Base-by-base conservation (phyloP, 2,113 vertebrate genomes). In the Elephantulus edwardii region DNA sequence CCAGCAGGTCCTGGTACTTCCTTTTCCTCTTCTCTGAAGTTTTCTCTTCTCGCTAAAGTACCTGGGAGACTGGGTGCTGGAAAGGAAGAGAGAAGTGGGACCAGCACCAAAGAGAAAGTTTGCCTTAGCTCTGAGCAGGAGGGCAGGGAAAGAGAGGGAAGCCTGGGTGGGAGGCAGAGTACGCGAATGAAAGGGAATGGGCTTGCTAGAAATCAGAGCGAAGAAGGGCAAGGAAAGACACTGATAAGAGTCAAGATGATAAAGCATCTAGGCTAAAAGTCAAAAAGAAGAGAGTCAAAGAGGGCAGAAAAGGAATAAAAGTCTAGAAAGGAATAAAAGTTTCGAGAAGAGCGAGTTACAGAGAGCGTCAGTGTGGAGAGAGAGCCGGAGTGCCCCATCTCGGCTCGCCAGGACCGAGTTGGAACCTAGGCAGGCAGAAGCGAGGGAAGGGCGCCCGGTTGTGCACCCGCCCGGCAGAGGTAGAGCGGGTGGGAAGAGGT, bases 1-100 rank as follows among this genome's bases (percentile, higher is more conserved):
- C 66, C 83, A 88, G 60, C 79, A 38, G 6, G 33, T 35, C 38
- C 76, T 72, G 92, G 91, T 81, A 64, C 79, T 92, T 74, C 54
- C 86, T 74, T 66, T 78, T 86, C 38, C 42, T 77, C 75, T 85
- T 40, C 82, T 87, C 58, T 56, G 52, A 38, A 86, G 40, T 86
- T n/a, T 68, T 71, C 35, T 19, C 33, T 74, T 92, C 86, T 48
- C 14, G 44, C 52, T 50, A 84, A 82, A 24, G 79, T 58, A 33
- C 75, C 56, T 86, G 83, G 77, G 44, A 62, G 58, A 91, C 40
- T 62, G 54, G 82, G 77, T 56, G 42, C n/a, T 19, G 66, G 42
- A 79, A 58, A 75, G 35, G 68, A 19, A 62, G 48, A 74, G 4
- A 24, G 50, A 56, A 62, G 64, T 16, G 66, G 60, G 62, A 42